phyloP scores from a whole-genome alignment of 1,140 invertebrate species.

The Pseudomyrmex pallidus region DNA sequence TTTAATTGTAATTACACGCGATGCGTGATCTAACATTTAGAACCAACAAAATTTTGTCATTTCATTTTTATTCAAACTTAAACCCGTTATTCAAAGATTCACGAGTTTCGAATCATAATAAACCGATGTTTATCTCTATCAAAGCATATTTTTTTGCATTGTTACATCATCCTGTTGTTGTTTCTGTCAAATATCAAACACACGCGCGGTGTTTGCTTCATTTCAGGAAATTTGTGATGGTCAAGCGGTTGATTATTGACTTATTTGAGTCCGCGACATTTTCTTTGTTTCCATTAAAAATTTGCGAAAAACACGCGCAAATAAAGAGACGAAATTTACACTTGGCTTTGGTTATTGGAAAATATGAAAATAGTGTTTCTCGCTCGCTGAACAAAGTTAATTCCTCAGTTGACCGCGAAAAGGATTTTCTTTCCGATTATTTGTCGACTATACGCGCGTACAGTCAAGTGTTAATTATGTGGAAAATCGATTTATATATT shows the following conservation, averaged over 20 bases:
- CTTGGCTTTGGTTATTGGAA: background rate
- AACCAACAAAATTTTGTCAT: no score
- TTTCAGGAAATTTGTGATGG: no score
- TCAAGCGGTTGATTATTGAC: background rate
- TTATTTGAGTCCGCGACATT: background rate
- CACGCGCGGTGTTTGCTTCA: no score
- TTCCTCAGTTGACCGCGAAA: background rate
- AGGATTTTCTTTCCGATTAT: background rate
- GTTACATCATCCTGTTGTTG: no score
- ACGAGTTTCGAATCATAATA: no score
- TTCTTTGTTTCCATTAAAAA: background rate
- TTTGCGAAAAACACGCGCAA: background rate
- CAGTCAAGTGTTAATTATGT: conserved; percentile 23
- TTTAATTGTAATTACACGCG: no score
- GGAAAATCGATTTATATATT: conserved; percentile 30
- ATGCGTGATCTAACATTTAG: no score
- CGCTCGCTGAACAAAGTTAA: background rate
- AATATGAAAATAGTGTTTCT: background rate
- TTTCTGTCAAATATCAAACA: no score
- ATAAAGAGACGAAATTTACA: background rate
- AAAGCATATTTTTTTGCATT: no score
- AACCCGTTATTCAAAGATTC: no score
- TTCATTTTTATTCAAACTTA: no score
- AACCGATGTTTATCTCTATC: no score
- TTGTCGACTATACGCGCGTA: background rate